Conservation (phyloP, 2,888 invertebrate genomes). For the Chymomyza caudatula region DNA sequence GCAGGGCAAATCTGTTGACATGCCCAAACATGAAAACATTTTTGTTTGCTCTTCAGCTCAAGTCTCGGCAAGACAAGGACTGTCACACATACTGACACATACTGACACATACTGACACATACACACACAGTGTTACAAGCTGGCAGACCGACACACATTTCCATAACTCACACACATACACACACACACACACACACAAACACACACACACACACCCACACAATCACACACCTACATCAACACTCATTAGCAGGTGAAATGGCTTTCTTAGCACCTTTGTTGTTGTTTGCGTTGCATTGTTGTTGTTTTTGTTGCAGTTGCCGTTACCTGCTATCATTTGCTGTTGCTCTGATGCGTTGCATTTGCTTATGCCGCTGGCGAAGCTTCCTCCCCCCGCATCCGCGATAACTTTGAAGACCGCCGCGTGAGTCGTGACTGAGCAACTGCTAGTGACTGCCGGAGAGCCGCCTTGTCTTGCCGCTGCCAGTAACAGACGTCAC, state of each 20-base stretch:
- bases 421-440: neutral
- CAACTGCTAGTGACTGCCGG: neutral
- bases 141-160: neutral
- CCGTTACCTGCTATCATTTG: neutral
- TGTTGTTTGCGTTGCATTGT: too few species aligned
- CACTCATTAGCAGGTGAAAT: conserved; percentile 67
- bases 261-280: conserved; percentile 72
- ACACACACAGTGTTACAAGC: neutral
- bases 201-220: neutral
- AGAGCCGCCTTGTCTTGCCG: neutral
- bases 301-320: conserved; percentile 7
- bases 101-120: conserved; percentile 12
- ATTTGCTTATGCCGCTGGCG: neutral
- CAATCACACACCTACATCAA: conserved; percentile 36
- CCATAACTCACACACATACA: conserved; percentile 4
- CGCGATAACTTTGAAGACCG: conserved; percentile 11
- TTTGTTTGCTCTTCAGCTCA: conserved; percentile 70
- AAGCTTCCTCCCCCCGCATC: neutral
- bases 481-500: neutral
- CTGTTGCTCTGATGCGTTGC: conserved; percentile 8
- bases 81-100: conserved; percentile 10
- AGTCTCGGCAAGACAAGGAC: conserved; percentile 42
- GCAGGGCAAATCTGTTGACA: conserved; percentile 65
- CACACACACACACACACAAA: neutral
- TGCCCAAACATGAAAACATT: conserved; percentile 72